A percentile compares a stretch with the other conserved stretches of the same genome.
Conservation (phyloP, 2,113 vertebrate species). For the Dissostichus mawsoni region DNA sequence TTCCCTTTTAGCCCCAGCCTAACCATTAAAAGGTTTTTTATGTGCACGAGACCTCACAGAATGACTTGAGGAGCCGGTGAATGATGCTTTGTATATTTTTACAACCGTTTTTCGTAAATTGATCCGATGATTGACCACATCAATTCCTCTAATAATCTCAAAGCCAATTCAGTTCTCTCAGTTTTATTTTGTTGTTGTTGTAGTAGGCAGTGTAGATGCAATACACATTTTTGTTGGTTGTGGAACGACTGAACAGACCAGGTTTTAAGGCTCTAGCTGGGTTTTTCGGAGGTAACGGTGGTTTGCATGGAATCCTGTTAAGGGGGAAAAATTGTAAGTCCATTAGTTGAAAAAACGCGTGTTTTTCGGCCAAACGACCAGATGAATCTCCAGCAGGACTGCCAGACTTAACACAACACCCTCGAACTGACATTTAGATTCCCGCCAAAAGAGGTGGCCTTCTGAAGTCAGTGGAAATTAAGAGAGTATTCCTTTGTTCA, state of each 20-base stretch:
- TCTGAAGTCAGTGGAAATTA: conserved; percentile 60
- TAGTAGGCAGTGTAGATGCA: background rate
- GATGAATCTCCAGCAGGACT: conserved; percentile 59
- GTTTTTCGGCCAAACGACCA: conserved; percentile 59
- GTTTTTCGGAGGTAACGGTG: conserved; percentile 34
- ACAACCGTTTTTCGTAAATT: background rate
- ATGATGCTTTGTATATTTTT: background rate
- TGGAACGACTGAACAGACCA: conserved; percentile 11
- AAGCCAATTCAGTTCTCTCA: background rate
- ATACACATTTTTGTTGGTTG: background rate
- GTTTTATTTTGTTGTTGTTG: background rate
- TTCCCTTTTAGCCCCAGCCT: conserved; percentile 15
- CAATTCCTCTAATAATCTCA: background rate
- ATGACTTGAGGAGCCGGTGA: background rate
- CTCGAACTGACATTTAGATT: conserved; percentile 67
- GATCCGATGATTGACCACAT: background rate
- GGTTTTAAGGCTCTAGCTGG: conserved; percentile 26
- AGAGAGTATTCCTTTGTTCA: conserved; percentile 58
- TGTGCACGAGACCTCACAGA: conserved; percentile 29
- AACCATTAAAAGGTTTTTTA: conserved; percentile 36
- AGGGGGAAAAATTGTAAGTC: conserved; percentile 57
- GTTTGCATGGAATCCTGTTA: conserved; percentile 38
- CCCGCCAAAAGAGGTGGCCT: conserved; percentile 51
- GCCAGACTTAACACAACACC: conserved; percentile 67
- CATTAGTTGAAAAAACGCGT: conserved; percentile 57